phyloP scores from a whole-genome alignment of 1,140 invertebrate species.

The Bursaphelenchus mucronatus region DNA sequence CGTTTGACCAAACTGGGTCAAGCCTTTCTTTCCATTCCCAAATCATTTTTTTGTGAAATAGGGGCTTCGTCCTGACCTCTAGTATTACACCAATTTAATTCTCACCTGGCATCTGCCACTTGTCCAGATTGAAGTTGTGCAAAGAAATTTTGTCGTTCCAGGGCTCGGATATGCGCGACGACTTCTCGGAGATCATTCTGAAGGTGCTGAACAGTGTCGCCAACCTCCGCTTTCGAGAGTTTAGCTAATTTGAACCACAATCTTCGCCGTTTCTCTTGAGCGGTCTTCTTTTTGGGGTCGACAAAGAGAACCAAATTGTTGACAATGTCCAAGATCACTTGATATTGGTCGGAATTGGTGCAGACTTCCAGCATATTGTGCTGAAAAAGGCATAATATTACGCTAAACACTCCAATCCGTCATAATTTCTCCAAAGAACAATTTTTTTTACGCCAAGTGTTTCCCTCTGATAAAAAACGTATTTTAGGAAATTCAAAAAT shows the following conservation, averaged over 20 bases:
- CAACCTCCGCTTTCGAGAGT: slow-evolving; percentile 73
- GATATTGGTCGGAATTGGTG: slow-evolving; percentile 74
- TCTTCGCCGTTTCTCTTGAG: slow-evolving; percentile 61
- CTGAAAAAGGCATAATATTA: slow-evolving; percentile 37
- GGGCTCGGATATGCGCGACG: slow-evolving; percentile 47
- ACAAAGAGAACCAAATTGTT: slow-evolving; percentile 94
- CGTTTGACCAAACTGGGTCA: too few species aligned
- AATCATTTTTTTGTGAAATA: too few species aligned
- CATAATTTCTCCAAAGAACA: too few species aligned
- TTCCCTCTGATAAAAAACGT: too few species aligned
- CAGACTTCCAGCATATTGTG: slow-evolving; percentile 92
- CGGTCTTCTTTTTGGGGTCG: slow-evolving; percentile 86
- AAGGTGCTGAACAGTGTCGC: slow-evolving; percentile 67
- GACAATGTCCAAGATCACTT: slow-evolving; percentile 67
- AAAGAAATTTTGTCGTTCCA: slow-evolving; percentile 57
- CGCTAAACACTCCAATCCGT: too few species aligned
- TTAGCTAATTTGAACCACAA: slow-evolving; percentile 82
- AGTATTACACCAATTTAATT: too few species aligned
- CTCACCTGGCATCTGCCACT: too few species aligned
- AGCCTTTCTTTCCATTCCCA: too few species aligned
- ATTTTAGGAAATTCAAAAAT: too few species aligned
- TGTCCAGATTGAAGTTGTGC: too few species aligned
- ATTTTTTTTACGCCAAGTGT: too few species aligned
- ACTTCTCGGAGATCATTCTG: slow-evolving; percentile 58
- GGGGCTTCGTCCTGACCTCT: too few species aligned